phyloP scores from a whole-genome alignment of 2,888 invertebrate genomes.

The Calameuta pallipes region DNA sequence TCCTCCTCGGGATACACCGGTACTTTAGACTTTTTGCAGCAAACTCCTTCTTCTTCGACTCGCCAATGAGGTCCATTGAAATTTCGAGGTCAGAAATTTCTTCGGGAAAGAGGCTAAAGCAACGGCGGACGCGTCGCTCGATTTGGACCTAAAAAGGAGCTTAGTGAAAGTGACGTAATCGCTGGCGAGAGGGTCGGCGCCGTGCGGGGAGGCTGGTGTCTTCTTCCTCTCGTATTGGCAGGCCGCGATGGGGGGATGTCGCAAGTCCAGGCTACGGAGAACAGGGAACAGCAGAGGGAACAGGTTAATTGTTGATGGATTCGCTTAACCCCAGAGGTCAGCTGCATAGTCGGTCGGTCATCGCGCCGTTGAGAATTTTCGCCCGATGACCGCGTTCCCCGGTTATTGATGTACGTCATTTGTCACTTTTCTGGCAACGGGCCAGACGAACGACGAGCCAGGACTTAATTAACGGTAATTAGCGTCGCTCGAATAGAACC shows the following conservation, averaged over 20 bases:
- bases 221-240: not conserved
- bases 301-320: slow-evolving; percentile 18
- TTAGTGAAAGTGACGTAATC: slow-evolving; percentile 29
- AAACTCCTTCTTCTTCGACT: not conserved
- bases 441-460: not conserved
- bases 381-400: not conserved
- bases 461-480: slow-evolving; percentile 15
- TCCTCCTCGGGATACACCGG: not conserved
- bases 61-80: not conserved
- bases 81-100: not conserved
- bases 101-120: not conserved
- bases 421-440: not conserved
- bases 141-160: slow-evolving; percentile 6
- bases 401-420: not conserved
- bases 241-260: not conserved
- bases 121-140: not conserved
- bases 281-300: not conserved
- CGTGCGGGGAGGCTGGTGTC: not conserved
- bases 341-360: not conserved
- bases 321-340: slow-evolving; percentile 14
- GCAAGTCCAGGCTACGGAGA: not conserved
- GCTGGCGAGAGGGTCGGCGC: not conserved
- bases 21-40: not conserved
- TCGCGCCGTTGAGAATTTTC: not conserved
- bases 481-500: slow-evolving; percentile 1